Evolutionary conservation across 2,113 vertebrate species (phyloP).

Genomic region (Thomomys bottae): DNA sequence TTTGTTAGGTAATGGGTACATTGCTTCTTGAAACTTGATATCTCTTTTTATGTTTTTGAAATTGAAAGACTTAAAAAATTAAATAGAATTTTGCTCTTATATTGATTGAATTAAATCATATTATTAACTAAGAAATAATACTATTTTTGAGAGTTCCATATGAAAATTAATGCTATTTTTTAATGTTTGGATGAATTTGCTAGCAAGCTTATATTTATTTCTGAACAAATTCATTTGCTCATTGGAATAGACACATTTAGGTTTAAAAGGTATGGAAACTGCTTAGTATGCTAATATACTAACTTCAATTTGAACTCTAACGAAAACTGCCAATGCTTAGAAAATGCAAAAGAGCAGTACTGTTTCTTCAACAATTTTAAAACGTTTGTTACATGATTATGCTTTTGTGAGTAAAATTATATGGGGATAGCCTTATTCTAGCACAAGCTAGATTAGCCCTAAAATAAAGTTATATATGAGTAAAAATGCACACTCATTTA

Average conservation of each 20-base stretch:
- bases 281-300: neutral
- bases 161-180: neutral
- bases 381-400: neutral
- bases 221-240: neutral
- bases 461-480: constrained; percentile 41
- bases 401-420: neutral
- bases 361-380: neutral
- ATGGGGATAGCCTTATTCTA: neutral
- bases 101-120: constrained; percentile 12
- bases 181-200: neutral
- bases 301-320: constrained; percentile 15
- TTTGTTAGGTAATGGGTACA: no score
- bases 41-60: no score
- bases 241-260: neutral
- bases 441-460: neutral
- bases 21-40: no score
- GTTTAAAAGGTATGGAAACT: constrained; percentile 5
- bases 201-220: constrained; percentile 27
- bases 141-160: neutral
- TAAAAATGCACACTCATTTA: constrained; percentile 19
- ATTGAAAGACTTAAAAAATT: neutral
- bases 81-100: constrained; percentile 20
- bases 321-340: neutral
- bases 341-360: constrained; percentile 21
- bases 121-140: neutral